Evolutionary conservation across 2,797 vertebrate genomes (phyloP).

Genomic region (Melanotaenia boesemani): DNA sequence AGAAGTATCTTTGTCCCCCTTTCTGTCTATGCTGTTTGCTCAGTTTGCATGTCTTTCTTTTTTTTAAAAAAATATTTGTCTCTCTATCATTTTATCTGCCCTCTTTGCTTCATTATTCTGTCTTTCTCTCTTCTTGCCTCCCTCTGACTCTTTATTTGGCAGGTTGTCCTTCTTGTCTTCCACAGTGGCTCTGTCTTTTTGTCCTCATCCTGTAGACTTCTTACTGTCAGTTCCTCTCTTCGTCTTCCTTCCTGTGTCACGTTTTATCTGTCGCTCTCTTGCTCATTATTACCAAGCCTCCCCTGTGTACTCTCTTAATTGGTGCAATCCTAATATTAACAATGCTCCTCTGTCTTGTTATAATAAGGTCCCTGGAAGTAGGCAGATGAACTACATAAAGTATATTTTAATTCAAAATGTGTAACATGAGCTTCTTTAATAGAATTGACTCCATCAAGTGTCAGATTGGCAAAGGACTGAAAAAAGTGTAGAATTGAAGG

Average conservation of each 20-base stretch:
- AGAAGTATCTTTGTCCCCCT: slow-evolving; percentile 16
- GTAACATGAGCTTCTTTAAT: slow-evolving; percentile 6
- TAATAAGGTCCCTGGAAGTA: slow-evolving; percentile 58
- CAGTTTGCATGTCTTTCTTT: slow-evolving; percentile 42
- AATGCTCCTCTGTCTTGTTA: slow-evolving; percentile 53
- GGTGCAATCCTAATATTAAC: slow-evolving; percentile 76
- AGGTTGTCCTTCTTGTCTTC: slow-evolving; percentile 36
- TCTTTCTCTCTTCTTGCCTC: slow-evolving; percentile 25
- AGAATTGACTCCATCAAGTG: background rate
- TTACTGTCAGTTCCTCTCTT: slow-evolving; percentile 40
- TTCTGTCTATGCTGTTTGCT: slow-evolving; percentile 24
- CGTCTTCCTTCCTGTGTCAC: slow-evolving; percentile 51
- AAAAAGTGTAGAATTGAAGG: background rate
- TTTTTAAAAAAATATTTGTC: slow-evolving; percentile 33
- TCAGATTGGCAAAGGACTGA: background rate
- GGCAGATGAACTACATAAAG: slow-evolving; percentile 67
- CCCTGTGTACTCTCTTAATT: slow-evolving; percentile 75
- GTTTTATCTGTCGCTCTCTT: slow-evolving; percentile 52
- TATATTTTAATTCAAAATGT: slow-evolving; percentile 22
- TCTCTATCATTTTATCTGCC: slow-evolving; percentile 43
- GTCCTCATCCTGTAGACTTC: slow-evolving; percentile 46
- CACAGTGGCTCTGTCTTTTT: slow-evolving; percentile 33
- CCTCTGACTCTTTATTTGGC: slow-evolving; percentile 33
- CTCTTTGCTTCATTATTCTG: slow-evolving; percentile 29
- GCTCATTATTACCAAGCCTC: slow-evolving; percentile 69